A percentile compares a stretch with the other conserved stretches of the same genome.
These are phyloP conservation scores for Zoanthus sociatus DNA, from an alignment of 92 coral and sea anemone species.

Conservation along the genomic window DNA sequence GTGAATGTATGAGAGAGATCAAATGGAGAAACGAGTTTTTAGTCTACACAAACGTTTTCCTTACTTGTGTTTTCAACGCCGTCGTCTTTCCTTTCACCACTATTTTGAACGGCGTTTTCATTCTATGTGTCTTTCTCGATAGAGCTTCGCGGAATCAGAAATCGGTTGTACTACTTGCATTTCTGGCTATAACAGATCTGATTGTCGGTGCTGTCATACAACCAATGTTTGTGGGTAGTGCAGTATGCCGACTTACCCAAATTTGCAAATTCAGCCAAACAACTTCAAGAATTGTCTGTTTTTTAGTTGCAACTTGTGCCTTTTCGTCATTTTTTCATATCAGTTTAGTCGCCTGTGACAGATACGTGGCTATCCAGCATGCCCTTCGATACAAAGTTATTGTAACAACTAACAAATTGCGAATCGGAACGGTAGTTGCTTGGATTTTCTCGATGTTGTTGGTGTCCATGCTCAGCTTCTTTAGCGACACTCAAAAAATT, in stretches of 20 bases:
- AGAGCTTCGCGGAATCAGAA: not conserved
- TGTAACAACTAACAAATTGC: not conserved
- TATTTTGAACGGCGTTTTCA: not conserved
- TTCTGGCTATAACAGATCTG: not conserved
- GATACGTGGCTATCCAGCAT: not conserved
- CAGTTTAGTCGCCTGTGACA: not conserved
- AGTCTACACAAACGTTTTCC: not conserved
- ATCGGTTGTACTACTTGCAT: not conserved
- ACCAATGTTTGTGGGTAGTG: not conserved
- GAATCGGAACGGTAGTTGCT: not conserved
- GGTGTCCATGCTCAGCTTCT: not conserved
- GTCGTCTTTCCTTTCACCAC: not conserved
- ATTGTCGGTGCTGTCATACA: conserved; percentile 4
- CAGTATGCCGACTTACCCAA: not conserved
- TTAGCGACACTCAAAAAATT: not conserved
- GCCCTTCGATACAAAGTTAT: not conserved
- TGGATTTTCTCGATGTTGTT: not conserved
- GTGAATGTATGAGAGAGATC: not conserved
- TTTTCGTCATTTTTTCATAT: not conserved
- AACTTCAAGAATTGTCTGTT: not conserved
- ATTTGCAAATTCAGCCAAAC: not conserved
- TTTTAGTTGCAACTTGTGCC: not conserved
- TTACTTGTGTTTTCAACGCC: not conserved
- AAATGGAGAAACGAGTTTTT: not conserved
- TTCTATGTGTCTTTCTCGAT: not conserved